phyloP scores from a whole-genome alignment of 1,140 invertebrate genomes.

The Dreissena polymorpha region DNA sequence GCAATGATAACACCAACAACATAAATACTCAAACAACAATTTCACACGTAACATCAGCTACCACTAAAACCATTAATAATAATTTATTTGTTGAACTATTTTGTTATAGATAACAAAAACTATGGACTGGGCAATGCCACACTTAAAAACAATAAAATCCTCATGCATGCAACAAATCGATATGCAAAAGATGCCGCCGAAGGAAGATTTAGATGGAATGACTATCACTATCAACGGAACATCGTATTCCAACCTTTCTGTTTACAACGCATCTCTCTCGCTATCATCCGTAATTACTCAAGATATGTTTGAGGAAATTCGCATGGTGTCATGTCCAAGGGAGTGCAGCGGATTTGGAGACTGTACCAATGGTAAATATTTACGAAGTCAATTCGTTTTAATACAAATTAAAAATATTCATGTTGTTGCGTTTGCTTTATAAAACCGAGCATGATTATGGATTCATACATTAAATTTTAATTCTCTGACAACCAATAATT shows the following conservation, averaged over 20 bases:
- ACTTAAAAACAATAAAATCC: slow-evolving; percentile 20
- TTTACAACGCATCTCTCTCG: not conserved
- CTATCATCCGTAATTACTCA: not conserved
- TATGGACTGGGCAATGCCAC: slow-evolving; percentile 26
- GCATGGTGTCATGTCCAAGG: not conserved
- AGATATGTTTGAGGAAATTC: not conserved
- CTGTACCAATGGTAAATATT: slow-evolving; percentile 21
- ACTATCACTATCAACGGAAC: not conserved
- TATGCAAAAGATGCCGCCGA: slow-evolving; percentile 1
- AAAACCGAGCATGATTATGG: no score
- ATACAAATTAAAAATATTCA: no score
- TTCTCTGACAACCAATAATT: no score
- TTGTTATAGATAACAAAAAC: slow-evolving; percentile 1
- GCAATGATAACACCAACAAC: no score
- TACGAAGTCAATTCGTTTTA: no score
- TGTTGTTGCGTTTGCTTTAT: no score
- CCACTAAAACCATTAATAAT: no score
- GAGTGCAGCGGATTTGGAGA: slow-evolving; percentile 16
- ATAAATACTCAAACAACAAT: no score
- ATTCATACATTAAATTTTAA: no score
- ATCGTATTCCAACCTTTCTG: not conserved
- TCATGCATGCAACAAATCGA: slow-evolving; percentile 2
- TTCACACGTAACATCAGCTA: no score
- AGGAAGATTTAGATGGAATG: not conserved
- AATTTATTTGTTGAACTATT: not conserved